Evolutionary conservation across 2,797 vertebrate species (phyloP).

Genomic region (Cyprinodon diabolis): DNA sequence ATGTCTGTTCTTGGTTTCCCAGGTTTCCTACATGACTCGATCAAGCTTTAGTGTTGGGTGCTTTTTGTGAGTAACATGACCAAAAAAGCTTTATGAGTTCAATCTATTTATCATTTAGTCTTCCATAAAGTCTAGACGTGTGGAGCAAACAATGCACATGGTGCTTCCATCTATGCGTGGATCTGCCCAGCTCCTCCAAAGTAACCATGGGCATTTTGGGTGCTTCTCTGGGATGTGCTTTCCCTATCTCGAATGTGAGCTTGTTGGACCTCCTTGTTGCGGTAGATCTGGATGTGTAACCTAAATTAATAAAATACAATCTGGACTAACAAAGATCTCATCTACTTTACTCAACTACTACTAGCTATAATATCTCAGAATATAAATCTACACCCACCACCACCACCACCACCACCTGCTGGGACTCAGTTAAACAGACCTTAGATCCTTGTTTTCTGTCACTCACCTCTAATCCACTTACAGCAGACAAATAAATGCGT

Average conservation of each 20-base stretch:
- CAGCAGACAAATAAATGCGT: slow-evolving; percentile 66
- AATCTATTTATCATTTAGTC: not conserved
- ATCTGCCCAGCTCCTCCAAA: not conserved
- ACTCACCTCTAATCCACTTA: slow-evolving; percentile 64
- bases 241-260: too few relatives aligned
- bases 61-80: not conserved
- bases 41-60: not conserved
- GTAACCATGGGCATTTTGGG: too few relatives aligned
- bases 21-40: not conserved
- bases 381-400: not conserved
- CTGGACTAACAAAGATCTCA: not conserved
- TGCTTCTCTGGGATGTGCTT: too few relatives aligned
- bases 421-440: slow-evolving; percentile 53
- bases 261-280: too few relatives aligned
- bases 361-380: not conserved
- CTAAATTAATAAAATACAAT: too few relatives aligned
- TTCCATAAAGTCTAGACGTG: not conserved
- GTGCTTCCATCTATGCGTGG: not conserved
- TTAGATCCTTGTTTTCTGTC: slow-evolving; percentile 63
- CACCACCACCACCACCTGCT: slow-evolving; percentile 15
- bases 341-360: too few relatives aligned
- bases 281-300: too few relatives aligned
- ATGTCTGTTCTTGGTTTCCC: not conserved
- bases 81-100: not conserved
- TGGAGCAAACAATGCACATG: not conserved